Evolutionary conservation across 64 coral and sea anemone species (phyloP), one percentile per base, ranked within the genome.

Genomic region (Porites lutea): DNA sequence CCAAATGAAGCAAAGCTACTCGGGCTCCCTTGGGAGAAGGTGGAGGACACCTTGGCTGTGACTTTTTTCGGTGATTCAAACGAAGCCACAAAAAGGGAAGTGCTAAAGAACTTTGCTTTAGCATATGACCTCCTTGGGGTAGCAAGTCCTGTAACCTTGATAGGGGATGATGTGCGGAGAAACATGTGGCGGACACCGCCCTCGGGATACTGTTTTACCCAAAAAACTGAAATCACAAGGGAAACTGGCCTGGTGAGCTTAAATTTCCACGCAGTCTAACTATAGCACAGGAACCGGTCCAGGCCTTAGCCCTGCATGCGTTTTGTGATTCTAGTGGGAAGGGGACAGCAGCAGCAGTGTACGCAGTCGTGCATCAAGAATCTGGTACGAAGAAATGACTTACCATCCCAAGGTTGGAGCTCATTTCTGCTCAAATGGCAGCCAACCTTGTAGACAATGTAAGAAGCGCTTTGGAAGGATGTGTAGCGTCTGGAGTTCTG

Each of bases 391-490:
- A 37, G 27, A 37, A 37, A 37, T 0, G 27, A 37, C 27, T 37
- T 37, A 37, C 27, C 27, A 37, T 37, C 27, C 27, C 27, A 37
- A 79, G 67, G 66, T 46, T 87, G 46, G 91, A 93, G 79, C 74
- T 87, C 4, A 60, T 87, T 16, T 66, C 91, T 44, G 72, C 77
- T 3, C 92, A 82, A 44, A 94, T 89, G 92, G 92, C 86, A 0
- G 86, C 88, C 27, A 37, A 37, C 27, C 27, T 37, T 37, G 27
- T 37, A 37, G 27, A 37, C 27, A 37, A 37, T 37, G 27, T 37
- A 37, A 37, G 27, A 37, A 37, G 27, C 27, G 27, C 27, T 37
- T 37, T 37, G 27, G 27, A 69, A 22, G 87, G 79, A 19, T 72
- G 43, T 59, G 55, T 59, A 84, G 14, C 55, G 75, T 23, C 20